Evolutionary conservation across 2,888 invertebrate species (phyloP), one percentile per base, ranked within the genome.

Genomic region (Hyles lineata): DNA sequence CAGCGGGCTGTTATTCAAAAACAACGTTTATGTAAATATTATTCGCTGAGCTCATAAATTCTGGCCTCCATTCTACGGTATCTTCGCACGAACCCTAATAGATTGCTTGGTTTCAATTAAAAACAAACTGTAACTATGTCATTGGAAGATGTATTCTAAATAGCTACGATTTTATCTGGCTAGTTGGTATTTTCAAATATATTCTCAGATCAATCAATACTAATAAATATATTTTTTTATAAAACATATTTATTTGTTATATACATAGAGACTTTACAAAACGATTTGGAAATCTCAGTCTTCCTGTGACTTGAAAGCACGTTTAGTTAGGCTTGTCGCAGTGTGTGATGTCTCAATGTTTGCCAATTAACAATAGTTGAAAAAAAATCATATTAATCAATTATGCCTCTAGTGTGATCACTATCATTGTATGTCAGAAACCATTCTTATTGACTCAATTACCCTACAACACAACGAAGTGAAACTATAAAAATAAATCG

Each of bases 401-500:
- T 29, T 29, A 29, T 3, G 1, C 29, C 3, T 29, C 4, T 29
- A 29, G 15, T n/a, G 73, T 75, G 79, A 43, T 3, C 21, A 43
- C 43, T 43, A 8, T n/a, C 35, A 21, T 63, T 21, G 21, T 32
- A n/a, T 63, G 35, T 43, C 63, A 35, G 35, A 43, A 63, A 21
- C 21, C 29, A 25, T 67, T 67, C 17, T 23, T 50, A 50, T 21
- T 17, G n/a, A 50, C 35, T n/a, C 62, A 3, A 63, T 11, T n/a
- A 21, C 21, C 23, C 35, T 35, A 63, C 21, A 63, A 1, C 17
- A 50, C 79, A 80, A 76, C 78, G 76, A 79, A 74, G 72, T 77
- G 76, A 82, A 83, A 83, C 82, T 82, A 87, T 85, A 86, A 87
- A 86, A 87, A 85, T 83, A 86, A 87, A 86, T 87, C 78, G 87